phyloP scores from a whole-genome alignment of 2,888 invertebrate species.

The Troilus luridus region DNA sequence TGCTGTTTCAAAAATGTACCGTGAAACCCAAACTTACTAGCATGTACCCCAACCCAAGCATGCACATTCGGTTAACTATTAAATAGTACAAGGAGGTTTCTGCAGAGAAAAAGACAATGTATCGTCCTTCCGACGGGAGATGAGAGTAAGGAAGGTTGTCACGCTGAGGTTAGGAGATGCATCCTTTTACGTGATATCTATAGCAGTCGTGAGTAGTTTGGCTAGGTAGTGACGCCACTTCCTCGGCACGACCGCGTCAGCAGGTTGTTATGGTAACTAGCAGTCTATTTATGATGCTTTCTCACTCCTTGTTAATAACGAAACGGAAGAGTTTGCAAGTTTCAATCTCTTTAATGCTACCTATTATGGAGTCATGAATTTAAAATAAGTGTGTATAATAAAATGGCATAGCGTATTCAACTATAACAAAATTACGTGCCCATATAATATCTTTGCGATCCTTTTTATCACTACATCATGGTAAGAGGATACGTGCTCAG shows the following conservation, averaged over 20 bases:
- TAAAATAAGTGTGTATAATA: too few species aligned
- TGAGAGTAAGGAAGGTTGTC: background rate
- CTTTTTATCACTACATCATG: too few species aligned
- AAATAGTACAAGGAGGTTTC: background rate
- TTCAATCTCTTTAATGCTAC: too few species aligned
- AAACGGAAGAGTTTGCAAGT: background rate
- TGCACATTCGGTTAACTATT: too few species aligned
- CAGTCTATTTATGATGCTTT: background rate
- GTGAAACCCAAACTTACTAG: too few species aligned
- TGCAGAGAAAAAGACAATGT: background rate
- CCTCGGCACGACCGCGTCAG: background rate
- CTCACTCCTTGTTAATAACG: background rate
- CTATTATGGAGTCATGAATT: too few species aligned
- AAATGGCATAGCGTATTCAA: too few species aligned
- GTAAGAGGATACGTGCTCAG: too few species aligned
- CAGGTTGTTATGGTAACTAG: constrained; percentile 14
- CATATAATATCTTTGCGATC: too few species aligned
- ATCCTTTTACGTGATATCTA: background rate
- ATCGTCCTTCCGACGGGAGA: background rate
- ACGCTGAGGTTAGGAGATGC: background rate
- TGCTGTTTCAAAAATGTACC: too few species aligned
- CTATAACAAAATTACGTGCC: too few species aligned
- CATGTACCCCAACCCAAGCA: too few species aligned
- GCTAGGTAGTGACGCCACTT: background rate
- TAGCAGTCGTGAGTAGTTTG: constrained; percentile 14